Base-by-base conservation (phyloP, 2,888 invertebrate genomes). In the Biston stratarius region DNA sequence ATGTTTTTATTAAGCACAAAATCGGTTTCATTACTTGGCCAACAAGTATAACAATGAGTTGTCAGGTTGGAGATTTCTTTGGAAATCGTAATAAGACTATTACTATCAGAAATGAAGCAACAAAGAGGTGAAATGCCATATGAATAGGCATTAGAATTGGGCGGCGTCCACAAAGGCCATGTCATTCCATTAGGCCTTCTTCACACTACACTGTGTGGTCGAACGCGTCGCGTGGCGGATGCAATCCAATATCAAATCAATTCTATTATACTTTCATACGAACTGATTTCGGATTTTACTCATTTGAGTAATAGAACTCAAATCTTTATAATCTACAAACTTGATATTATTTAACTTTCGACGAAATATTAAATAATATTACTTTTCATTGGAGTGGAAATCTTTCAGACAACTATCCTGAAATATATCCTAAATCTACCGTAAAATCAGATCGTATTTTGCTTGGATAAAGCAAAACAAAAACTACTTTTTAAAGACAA, bases 81-180 rank as follows among this genome's bases (percentile, higher is more conserved):
- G 84, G 88, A 84, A 90, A 86, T 91, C 90, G 67, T 92, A 91
- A 92, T 93, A 92, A 92, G 92, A 92, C 91, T 93, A 91, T 93
- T 91, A 92, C 91, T 90, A 88, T 89, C 90, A 86, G 83, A 93
- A 93, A 93, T 93, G 86, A 94, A 92, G 90, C 90, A 93, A 93
- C 93, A 94, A 94, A 89, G 91, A 87, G 88, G 86, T 89, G 91
- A 92, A 90, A 92, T 92, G 92, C 93, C 91, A 92, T 92, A 89
- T 94, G 91, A 94, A 94, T 93, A 90, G 92, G 92, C 93, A 92
- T 92, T 91, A 88, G 92, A 93, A 93, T 93, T 94, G 92, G 93
- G 92, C 94, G 94, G 94, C 90, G 87, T 83, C 86, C 82, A 92
- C 93, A 94, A 94, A 93, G 93, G 89, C 89, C 85, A 84, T 92